Evolutionary conservation across 2,888 invertebrate genomes (phyloP), one percentile per base, ranked within the genome.

Genomic region (Penaeus monodon): DNA sequence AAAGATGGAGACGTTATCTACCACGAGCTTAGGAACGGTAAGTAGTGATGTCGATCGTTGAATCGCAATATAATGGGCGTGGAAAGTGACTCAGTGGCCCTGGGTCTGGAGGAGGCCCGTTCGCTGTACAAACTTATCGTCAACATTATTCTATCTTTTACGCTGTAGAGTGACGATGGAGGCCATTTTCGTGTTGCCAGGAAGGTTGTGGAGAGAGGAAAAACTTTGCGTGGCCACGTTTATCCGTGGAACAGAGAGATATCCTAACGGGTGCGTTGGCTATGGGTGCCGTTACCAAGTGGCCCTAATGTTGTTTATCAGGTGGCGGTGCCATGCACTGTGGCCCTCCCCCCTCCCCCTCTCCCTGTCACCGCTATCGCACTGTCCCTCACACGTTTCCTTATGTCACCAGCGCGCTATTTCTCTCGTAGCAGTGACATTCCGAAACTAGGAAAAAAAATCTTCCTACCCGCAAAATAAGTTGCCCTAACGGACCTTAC

Each of bases 21-120:
- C 74, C 85, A 85, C 74, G 85, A 85, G 65, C 85, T 85, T 66
- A 85, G 73, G 80, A 73, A 85, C 33, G 85, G 85, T 85, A 29
- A 85, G 85, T 85, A 80, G 33, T 33, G 63, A 66, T 85, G 85
- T 74, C 85, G 85, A 33, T 49, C 64, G 73, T 79, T 79, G 64
- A 64, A 64, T 64, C 22, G 78, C 44, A 57, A 57, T 63, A 20
- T 27, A 49, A n/a, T 65, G 85, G 85, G 85, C 80, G 85, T 80
- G 85, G 85, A 73, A 63, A 85, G 64, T 85, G 80, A 80, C 38
- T 85, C 85, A 79, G 70, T 57, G 64, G 79, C 73, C 63, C 74
- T 33, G 70, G 73, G 82, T 73, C 73, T 63, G 63, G 82, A 73
- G 63, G 64, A 57, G 57, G 17, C 57, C 57, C 57, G 57, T 57